phyloP scores from a whole-genome alignment of 2,113 vertebrate species.

The Grantiella picta region DNA sequence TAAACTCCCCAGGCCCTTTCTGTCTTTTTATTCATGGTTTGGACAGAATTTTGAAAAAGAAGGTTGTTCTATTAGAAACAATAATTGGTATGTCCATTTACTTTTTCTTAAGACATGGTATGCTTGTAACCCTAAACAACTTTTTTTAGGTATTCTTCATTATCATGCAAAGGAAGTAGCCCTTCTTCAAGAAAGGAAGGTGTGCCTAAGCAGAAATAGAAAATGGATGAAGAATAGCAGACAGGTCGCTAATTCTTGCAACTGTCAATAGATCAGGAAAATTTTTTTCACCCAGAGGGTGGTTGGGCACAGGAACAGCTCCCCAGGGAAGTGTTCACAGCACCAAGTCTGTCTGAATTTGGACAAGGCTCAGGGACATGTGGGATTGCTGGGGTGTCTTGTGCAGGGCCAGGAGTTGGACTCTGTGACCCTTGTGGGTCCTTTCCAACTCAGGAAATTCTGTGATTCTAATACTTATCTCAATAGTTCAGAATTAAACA shows the following conservation, averaged over 20 bases:
- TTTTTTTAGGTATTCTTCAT: neutral
- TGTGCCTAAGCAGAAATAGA: neutral
- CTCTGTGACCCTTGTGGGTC: neutral
- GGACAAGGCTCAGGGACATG: neutral
- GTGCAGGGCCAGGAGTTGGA: neutral
- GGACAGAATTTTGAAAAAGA: neutral
- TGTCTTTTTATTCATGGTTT: neutral
- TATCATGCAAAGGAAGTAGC: neutral
- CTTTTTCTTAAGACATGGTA: neutral
- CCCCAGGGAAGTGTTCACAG: neutral
- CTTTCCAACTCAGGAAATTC: neutral
- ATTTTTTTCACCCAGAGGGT: neutral
- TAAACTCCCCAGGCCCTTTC: neutral
- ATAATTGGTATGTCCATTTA: neutral
- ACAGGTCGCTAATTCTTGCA: neutral
- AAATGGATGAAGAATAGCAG: neutral
- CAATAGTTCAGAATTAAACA: neutral
- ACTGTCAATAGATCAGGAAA: neutral
- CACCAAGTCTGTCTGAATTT: neutral
- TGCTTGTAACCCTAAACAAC: neutral
- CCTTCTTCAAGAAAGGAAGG: neutral
- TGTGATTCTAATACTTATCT: neutral
- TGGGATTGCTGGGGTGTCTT: neutral
- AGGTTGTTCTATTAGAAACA: neutral
- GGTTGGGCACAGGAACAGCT: neutral